A percentile compares a stretch with the other conserved stretches of the same genome.
Evolutionary conservation across 2,888 invertebrate species (phyloP).

Genomic region (Himalopsyche tibetana): DNA sequence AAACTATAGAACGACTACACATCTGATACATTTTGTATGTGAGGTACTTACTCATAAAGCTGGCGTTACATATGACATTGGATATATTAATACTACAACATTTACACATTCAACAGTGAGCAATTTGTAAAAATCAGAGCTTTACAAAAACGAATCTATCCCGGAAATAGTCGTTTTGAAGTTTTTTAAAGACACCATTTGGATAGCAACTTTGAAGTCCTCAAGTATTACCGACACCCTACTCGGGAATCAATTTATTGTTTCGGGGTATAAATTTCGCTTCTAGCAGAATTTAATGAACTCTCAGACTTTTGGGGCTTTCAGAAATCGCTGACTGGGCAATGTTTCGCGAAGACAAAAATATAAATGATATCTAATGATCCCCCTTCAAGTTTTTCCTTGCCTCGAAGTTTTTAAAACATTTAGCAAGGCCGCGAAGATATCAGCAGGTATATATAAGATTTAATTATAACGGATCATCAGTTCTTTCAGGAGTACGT

Average conservation of each 20-base stretch:
- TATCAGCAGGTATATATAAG: neutral
- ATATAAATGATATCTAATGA: neutral
- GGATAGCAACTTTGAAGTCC: no score
- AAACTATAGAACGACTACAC: no score
- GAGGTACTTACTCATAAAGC: no score
- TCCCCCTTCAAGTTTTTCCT: neutral
- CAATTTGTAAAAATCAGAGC: no score
- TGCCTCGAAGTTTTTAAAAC: neutral
- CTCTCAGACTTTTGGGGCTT: neutral
- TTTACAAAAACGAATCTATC: no score
- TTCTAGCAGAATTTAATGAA: conserved; percentile 24
- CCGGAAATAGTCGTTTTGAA: no score
- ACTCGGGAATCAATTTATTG: neutral
- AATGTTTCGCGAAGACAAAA: neutral
- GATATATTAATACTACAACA: no score
- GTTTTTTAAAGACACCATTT: no score
- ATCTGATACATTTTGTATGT: no score
- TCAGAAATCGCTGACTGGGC: neutral
- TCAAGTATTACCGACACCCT: neutral
- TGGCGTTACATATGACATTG: no score
- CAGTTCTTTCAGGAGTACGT: neutral
- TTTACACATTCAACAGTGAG: no score
- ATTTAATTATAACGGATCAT: neutral
- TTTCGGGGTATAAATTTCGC: conserved; percentile 8
- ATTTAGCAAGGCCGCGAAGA: neutral